A percentile compares a stretch with the other conserved stretches of the same genome.
These are phyloP conservation scores for Anabacerthia variegaticeps DNA, from an alignment of 2,797 vertebrate species.

Conservation along the genomic window DNA sequence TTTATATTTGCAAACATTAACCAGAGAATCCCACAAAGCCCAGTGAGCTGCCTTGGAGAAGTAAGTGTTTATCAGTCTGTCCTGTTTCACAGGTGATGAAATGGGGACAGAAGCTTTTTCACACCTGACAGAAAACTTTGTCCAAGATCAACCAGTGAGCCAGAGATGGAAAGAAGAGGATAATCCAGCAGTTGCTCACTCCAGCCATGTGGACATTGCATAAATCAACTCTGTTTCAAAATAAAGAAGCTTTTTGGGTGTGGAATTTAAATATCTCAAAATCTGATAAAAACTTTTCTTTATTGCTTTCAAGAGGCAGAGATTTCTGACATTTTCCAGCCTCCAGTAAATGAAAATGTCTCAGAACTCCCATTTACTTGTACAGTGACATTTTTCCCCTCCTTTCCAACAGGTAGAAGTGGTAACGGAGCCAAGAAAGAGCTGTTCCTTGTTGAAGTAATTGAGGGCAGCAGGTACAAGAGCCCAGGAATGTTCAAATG, in stretches of 20 bases:
- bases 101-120: neutral
- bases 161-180: neutral
- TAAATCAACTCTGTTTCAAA: neutral
- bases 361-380: constrained; percentile 34
- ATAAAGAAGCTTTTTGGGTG: neutral
- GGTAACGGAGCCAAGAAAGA: constrained; percentile 54
- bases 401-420: constrained; percentile 21
- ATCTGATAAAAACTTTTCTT: neutral
- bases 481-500: constrained; percentile 52
- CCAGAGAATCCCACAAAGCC: neutral
- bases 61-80: neutral
- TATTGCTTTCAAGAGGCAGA: constrained; percentile 32
- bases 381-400: neutral
- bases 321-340: constrained; percentile 31
- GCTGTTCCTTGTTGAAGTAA: constrained; percentile 59
- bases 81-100: neutral
- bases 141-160: neutral
- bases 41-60: neutral
- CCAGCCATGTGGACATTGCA: neutral
- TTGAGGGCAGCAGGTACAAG: constrained; percentile 72
- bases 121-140: neutral
- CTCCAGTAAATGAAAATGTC: constrained; percentile 25
- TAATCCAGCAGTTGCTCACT: neutral
- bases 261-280: neutral
- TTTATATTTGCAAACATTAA: constrained; percentile 6